A percentile compares a stretch with the other conserved stretches of the same genome.
phyloP scores from a whole-genome alignment of 2,888 invertebrate genomes.

The Netelia inedita region DNA sequence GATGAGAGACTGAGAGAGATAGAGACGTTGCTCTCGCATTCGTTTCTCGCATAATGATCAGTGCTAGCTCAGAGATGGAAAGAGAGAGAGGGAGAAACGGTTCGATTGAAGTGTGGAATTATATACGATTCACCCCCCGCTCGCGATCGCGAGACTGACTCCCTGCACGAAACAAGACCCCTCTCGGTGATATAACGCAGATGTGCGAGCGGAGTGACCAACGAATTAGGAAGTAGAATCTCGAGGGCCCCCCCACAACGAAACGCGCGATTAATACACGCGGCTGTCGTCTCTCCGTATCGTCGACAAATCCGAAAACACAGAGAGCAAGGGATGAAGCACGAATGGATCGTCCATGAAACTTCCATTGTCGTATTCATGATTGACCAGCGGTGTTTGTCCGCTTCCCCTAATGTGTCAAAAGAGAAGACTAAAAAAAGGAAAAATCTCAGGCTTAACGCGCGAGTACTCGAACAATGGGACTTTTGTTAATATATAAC shows the following conservation, averaged over 20 bases:
- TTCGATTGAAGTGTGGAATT: slow-evolving; percentile 50
- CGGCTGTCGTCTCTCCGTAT: slow-evolving; percentile 35
- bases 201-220: slow-evolving; percentile 53
- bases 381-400: slow-evolving; percentile 44
- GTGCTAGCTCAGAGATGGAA: slow-evolving; percentile 2
- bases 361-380: slow-evolving; percentile 35
- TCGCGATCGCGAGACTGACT: slow-evolving; percentile 36
- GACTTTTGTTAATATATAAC: slow-evolving; percentile 2
- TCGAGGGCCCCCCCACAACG: slow-evolving; percentile 22
- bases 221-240: slow-evolving; percentile 51
- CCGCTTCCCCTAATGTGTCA: background rate
- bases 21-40: background rate
- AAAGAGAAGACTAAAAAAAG: slow-evolving; percentile 23
- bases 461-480: slow-evolving; percentile 23
- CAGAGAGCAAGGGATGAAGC: slow-evolving; percentile 3
- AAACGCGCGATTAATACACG: slow-evolving; percentile 33
- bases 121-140: slow-evolving; percentile 36
- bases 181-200: slow-evolving; percentile 52
- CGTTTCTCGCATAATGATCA: slow-evolving; percentile 44
- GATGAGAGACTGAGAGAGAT: background rate
- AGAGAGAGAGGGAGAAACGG: slow-evolving; percentile 5
- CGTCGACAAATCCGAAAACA: slow-evolving; percentile 50
- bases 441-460: slow-evolving; percentile 18
- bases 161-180: slow-evolving; percentile 26
- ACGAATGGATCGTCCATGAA: background rate